Conservation (phyloP, 2,113 vertebrate genomes). For the Nettapus auritus region DNA sequence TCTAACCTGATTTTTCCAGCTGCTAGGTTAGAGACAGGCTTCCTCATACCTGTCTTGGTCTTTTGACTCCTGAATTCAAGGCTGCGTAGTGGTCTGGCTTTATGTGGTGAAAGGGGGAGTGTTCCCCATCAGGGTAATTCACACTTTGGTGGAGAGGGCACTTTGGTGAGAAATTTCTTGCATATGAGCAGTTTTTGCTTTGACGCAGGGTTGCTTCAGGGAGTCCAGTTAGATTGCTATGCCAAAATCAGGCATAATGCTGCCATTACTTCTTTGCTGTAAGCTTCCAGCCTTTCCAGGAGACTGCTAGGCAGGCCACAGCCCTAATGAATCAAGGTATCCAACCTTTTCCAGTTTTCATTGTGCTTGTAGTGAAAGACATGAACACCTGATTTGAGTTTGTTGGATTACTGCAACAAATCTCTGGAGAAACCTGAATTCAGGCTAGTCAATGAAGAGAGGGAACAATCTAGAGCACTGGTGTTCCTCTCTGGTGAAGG, state of each 20-base stretch:
- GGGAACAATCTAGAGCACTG: neutral
- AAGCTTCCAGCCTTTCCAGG: neutral
- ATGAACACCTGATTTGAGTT: neutral
- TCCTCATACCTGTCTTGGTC: neutral
- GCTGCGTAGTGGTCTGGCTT: neutral
- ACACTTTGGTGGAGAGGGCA: neutral
- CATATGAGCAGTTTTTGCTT: neutral
- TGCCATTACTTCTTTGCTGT: neutral
- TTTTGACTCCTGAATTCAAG: neutral
- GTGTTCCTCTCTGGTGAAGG: neutral
- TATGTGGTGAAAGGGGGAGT: neutral
- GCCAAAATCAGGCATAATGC: neutral
- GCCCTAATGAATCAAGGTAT: too few relatives aligned
- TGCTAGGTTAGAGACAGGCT: neutral
- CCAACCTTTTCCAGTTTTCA: neutral
- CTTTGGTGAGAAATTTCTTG: neutral
- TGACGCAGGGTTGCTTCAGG: neutral
- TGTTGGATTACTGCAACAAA: neutral
- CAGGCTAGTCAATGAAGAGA: neutral
- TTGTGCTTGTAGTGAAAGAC: neutral
- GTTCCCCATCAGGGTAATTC: neutral
- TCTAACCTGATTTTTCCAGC: neutral
- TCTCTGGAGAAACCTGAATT: neutral
- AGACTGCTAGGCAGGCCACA: neutral
- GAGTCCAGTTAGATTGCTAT: neutral